phyloP scores from a whole-genome alignment of 2,888 invertebrate genomes.

The Mimumesa dahlbomi region DNA sequence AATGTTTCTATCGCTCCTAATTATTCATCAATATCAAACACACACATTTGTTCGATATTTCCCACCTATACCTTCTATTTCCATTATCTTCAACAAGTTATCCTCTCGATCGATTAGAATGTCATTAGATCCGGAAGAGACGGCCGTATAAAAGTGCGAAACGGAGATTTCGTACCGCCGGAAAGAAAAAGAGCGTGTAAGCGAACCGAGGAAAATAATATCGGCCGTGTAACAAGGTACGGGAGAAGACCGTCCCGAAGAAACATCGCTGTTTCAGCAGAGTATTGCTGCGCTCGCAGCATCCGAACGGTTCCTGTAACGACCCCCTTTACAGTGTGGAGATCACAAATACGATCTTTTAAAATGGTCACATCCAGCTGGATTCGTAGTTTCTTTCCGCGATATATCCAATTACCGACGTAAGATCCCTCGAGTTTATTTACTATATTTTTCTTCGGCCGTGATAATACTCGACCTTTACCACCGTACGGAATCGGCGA shows the following conservation, averaged over 20 bases:
- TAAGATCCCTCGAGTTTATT: too few relatives aligned
- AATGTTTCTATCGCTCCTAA: too few relatives aligned
- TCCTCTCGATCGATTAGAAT: neutral
- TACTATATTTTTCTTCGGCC: too few relatives aligned
- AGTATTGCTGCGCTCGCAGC: slow-evolving; percentile 24
- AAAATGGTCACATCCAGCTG: neutral
- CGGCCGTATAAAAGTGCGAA: slow-evolving; percentile 11
- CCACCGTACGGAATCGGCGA: too few relatives aligned
- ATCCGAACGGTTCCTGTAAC: slow-evolving; percentile 16
- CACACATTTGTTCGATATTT: too few relatives aligned
- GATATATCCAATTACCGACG: neutral
- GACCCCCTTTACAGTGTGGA: slow-evolving; percentile 15
- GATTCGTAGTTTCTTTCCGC: neutral
- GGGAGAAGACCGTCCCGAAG: slow-evolving; percentile 22
- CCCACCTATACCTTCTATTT: too few relatives aligned
- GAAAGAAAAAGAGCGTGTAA: slow-evolving; percentile 27
- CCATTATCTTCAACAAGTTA: too few relatives aligned
- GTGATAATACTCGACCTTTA: too few relatives aligned
- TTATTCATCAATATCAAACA: too few relatives aligned
- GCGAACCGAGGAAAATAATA: slow-evolving; percentile 47
- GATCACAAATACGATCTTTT: slow-evolving; percentile 20
- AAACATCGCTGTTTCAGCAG: slow-evolving; percentile 49
- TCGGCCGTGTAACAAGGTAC: slow-evolving; percentile 40
- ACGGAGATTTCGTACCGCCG: neutral
- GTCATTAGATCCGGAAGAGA: neutral